Percentiles rank a stretch among this genome's conserved stretches.
phyloP scores from a whole-genome alignment of 2,888 invertebrate species.

The Parapristionchus giblindavisi region DNA sequence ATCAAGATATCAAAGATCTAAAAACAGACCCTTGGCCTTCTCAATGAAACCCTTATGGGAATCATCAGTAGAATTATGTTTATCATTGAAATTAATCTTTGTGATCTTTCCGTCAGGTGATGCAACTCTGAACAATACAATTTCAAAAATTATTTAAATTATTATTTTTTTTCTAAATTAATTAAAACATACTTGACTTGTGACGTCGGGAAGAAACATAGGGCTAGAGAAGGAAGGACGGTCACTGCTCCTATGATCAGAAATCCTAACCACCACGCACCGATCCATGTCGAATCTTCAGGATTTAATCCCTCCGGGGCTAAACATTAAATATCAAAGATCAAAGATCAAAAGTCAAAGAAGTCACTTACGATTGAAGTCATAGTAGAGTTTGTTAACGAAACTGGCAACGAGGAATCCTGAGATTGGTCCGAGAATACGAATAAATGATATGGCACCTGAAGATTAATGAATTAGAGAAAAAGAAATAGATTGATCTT shows the following conservation, averaged over 20 bases:
- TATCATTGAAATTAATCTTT: conserved; percentile 47
- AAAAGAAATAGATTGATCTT: background rate
- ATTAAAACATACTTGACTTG: conserved; percentile 35
- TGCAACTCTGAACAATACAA: conserved; percentile 17
- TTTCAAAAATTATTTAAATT: conserved; percentile 16
- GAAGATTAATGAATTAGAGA: conserved; percentile 10
- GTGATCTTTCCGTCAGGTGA: conserved; percentile 32
- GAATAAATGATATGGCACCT: conserved; percentile 68
- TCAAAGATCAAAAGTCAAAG: background rate
- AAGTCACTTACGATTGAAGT: conserved; percentile 22
- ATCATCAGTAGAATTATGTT: conserved; percentile 42
- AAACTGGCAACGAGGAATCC: conserved; percentile 68
- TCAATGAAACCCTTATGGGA: conserved; percentile 40
- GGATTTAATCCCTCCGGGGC: conserved; percentile 62
- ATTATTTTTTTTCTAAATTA: background rate
- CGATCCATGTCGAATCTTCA: conserved; percentile 72
- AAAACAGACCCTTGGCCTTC: conserved; percentile 39
- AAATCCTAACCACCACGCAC: conserved; percentile 73
- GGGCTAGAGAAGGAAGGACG: conserved; percentile 64
- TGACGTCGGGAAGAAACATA: conserved; percentile 70
- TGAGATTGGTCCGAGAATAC: conserved; percentile 68
- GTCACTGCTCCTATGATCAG: conserved; percentile 58
- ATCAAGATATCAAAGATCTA: background rate
- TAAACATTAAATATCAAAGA: conserved; percentile 20
- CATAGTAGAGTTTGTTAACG: conserved; percentile 66